Evolutionary conservation across 1,140 invertebrate species (phyloP), one percentile per base, ranked within the genome.

Genomic region (Pygmarrhopalites habei): DNA sequence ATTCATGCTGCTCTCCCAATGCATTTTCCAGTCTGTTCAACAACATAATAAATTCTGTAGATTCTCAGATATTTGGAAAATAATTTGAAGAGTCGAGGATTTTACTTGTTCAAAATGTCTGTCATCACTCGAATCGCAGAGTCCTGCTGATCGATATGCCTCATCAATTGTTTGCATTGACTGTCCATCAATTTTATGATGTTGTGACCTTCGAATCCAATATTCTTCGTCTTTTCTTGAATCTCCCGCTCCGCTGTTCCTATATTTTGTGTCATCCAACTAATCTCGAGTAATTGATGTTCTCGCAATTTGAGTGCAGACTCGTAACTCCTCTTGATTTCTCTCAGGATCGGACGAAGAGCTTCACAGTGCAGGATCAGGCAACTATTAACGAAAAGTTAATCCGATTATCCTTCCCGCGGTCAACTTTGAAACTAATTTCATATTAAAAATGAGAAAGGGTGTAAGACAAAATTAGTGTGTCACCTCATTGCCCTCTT

Each of bases 271-370:
- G 58, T 62, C 26, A 56, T 41, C 15, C 44, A 56, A 12, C 47
- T 30, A 2, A 53, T 30, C 10, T 65, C 46, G 10, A 19, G 41
- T 2, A 70, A 19, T 63, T 70, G 62, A 21, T 30, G 15, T 4
- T 62, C 60, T 23, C 57, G 32, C 12, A 65, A 28, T 7, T 15
- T 43, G 7, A 70, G 30, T 29, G 65, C 56, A 28, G 52, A 51
- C 17, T 70, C 68, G 35, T 67, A 70, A n/a, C 43, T 67, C 46
- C 60, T 53, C 29, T 70, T 70, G 17, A 70, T 67, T 15, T 64
- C 60, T n/a, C 39, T 12, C 5, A 70, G 47, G 14, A 65, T 30
- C 2, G 68, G 68, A 19, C 51, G 32, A 3, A 62, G 35, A 0
- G 65, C 56, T 32, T 59, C 47, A 52, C 66, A 70, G 52, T 70